Evolutionary conservation across 2,888 invertebrate species (phyloP).

Genomic region (Morinoia aosen): DNA sequence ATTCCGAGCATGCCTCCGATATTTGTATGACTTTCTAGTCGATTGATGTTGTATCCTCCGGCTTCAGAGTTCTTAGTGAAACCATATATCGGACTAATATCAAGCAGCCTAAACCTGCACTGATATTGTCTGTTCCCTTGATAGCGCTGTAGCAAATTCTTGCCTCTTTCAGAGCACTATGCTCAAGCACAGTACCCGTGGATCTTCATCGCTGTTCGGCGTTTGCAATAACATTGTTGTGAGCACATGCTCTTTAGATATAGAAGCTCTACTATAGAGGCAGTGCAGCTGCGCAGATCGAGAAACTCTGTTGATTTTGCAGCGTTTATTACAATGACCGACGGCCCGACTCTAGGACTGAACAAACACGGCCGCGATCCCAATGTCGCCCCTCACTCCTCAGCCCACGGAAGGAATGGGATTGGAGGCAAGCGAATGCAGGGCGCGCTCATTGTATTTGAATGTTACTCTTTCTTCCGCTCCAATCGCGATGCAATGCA

Average conservation of each 20-base stretch:
- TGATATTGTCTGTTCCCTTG: not conserved
- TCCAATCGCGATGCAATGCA: not conserved
- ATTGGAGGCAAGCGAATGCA: not conserved
- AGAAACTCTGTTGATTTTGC: not conserved
- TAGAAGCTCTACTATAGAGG: not conserved
- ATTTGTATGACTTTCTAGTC: not conserved
- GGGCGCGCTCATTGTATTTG: not conserved
- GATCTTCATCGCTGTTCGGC: not conserved
- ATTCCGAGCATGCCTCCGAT: not conserved
- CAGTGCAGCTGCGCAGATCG: not conserved
- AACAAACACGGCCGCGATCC: constrained; percentile 10
- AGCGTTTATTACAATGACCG: constrained; percentile 37
- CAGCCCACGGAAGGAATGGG: not conserved
- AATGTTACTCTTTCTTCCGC: not conserved
- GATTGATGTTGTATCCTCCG: not conserved
- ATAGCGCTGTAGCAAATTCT: not conserved
- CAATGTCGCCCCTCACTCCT: not conserved
- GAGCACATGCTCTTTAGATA: not conserved
- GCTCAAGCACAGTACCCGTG: not conserved
- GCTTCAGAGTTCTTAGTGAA: not conserved
- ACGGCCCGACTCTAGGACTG: not conserved
- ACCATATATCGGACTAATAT: too few relatives aligned
- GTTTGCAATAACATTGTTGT: not conserved
- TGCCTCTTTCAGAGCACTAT: not conserved
- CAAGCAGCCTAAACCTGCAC: not conserved